Evolutionary conservation across 1,140 invertebrate genomes (phyloP).

Genomic region (Drosophila prosaltans): DNA sequence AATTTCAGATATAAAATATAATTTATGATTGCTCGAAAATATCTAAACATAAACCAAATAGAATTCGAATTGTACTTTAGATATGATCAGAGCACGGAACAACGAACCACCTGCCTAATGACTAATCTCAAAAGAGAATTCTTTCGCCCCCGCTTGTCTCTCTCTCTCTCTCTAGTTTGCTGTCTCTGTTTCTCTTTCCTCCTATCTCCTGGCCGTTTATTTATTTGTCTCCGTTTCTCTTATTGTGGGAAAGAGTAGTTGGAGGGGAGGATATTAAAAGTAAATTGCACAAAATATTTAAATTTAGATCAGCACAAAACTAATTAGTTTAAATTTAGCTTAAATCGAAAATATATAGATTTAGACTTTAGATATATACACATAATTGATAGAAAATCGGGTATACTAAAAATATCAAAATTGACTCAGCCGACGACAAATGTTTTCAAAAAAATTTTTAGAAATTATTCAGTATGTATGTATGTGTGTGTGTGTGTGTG

Average conservation of each 20-base stretch:
- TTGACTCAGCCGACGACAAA: constrained; percentile 73
- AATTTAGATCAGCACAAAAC: constrained; percentile 51
- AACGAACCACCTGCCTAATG: constrained; percentile 66
- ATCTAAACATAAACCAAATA: constrained; percentile 54
- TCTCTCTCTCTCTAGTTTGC: not conserved
- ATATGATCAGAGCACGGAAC: constrained; percentile 19
- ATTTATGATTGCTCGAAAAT: constrained; percentile 56
- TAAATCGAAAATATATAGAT: constrained; percentile 33
- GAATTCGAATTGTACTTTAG: constrained; percentile 27
- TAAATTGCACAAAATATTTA: constrained; percentile 55
- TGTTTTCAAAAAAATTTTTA: constrained; percentile 26
- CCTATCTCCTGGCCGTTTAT: not conserved
- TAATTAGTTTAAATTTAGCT: constrained; percentile 67
- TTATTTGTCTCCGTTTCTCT: not conserved
- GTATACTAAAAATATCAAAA: constrained; percentile 70
- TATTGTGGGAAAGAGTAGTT: not conserved
- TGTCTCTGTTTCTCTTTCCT: not conserved
- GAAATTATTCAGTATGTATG: constrained; percentile 14
- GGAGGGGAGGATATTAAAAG: constrained; percentile 34
- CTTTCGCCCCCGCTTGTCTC: not conserved
- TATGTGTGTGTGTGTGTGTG: not conserved
- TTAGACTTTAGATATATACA: constrained; percentile 44
- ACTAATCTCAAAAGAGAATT: constrained; percentile 51
- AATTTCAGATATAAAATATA: constrained; percentile 62
- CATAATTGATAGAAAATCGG: constrained; percentile 45